Conservation (phyloP, 2,797 vertebrate species). For the Rachycentron canadum region DNA sequence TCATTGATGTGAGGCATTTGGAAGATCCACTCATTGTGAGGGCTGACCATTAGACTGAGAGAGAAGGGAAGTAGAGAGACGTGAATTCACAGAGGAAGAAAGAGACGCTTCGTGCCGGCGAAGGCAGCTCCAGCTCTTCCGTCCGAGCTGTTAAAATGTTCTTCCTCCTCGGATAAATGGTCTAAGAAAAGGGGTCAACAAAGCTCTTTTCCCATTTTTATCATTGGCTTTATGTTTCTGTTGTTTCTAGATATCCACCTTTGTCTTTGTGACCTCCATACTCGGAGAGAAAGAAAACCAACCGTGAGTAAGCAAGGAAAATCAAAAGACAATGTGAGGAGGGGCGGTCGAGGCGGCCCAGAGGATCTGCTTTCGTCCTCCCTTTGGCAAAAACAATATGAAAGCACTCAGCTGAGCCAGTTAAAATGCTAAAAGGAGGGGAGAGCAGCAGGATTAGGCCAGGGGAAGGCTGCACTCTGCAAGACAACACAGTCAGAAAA, state of each 20-base stretch:
- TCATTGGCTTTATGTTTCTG: conserved; percentile 32
- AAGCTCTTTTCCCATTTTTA: conserved; percentile 45
- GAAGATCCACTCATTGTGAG: conserved; percentile 47
- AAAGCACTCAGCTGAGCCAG: conserved; percentile 59
- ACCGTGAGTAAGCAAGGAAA: conserved; percentile 38
- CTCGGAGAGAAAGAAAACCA: conserved; percentile 31
- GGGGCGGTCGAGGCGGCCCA: conserved; percentile 10
- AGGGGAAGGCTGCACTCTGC: conserved; percentile 38
- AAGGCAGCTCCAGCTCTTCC: conserved; percentile 53
- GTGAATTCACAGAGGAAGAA: conserved; percentile 47
- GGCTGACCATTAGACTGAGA: conserved; percentile 47
- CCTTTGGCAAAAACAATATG: conserved; percentile 59
- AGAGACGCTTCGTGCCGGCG: conserved; percentile 37
- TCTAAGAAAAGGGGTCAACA: conserved; percentile 55
- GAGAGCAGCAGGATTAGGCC: conserved; percentile 46
- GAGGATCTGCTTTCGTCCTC: conserved; percentile 48
- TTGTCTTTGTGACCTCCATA: conserved; percentile 42
- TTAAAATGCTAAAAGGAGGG: conserved; percentile 55
- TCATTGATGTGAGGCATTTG: conserved; percentile 45
- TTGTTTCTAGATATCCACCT: conserved; percentile 56
- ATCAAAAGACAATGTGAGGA: conserved; percentile 37
- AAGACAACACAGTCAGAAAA: conserved; percentile 46
- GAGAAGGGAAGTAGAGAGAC: not conserved
- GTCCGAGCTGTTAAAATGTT: conserved; percentile 54
- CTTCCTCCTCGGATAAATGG: conserved; percentile 60